These are phyloP conservation scores for Hemitrygon akajei DNA, from an alignment of 2,797 vertebrate species.

Conservation along the genomic window DNA sequence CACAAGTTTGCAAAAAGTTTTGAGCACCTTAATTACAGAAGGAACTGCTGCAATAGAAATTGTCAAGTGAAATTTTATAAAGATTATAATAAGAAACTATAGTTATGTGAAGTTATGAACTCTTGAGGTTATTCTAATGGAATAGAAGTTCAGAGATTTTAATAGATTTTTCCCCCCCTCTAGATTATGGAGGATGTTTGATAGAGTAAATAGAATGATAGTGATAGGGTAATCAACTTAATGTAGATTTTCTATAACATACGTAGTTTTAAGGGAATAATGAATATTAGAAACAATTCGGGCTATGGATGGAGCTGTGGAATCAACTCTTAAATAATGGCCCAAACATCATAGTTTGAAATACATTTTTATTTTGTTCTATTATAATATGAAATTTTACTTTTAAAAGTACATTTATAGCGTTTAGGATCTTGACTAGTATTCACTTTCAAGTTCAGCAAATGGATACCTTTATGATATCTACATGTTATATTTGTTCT, in stretches of 20 bases:
- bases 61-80: background rate
- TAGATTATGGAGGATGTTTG: background rate
- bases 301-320: background rate
- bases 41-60: background rate
- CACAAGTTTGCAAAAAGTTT: background rate
- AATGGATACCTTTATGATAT: background rate
- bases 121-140: background rate
- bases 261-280: no score
- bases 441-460: background rate
- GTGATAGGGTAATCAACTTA: background rate
- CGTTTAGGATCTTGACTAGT: background rate
- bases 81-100: background rate
- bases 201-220: background rate
- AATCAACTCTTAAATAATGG: background rate
- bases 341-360: background rate
- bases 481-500: background rate
- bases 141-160: background rate
- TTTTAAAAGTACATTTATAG: background rate
- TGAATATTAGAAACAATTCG: no score
- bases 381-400: background rate
- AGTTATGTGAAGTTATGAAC: background rate
- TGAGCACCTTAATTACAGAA: background rate
- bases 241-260: background rate
- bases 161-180: background rate
- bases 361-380: background rate